Conservation (phyloP, 2,113 vertebrate species). For the Microcebus griseorufus region DNA sequence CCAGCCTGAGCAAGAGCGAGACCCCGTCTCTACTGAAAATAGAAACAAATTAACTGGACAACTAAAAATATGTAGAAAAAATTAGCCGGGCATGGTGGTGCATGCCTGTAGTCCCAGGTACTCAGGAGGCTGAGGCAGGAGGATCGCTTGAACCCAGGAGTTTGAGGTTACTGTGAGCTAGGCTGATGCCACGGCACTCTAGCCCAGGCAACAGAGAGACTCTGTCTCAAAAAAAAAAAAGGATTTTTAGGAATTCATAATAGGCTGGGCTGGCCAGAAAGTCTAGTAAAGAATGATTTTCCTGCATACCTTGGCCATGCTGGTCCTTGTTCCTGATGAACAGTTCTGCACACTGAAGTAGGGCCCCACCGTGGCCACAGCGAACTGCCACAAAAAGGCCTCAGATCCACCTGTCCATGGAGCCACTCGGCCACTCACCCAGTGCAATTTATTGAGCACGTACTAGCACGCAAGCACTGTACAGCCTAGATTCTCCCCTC, state of each 20-base stretch:
- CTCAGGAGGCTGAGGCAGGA: no score
- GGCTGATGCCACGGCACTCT: no score
- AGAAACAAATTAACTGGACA: no score
- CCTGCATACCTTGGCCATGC: background rate
- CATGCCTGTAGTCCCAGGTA: no score
- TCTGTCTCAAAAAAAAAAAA: no score
- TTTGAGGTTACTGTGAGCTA: no score
- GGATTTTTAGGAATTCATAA: background rate
- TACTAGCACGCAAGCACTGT: background rate
- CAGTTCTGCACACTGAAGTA: background rate
- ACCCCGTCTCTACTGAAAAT: no score
- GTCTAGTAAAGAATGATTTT: background rate
- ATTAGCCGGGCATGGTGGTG: no score
- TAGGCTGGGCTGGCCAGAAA: background rate
- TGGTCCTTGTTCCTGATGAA: background rate
- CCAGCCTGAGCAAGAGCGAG: no score
- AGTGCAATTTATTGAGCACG: background rate
- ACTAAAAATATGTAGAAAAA: no score
- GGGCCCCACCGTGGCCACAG: background rate
- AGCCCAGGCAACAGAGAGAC: no score
- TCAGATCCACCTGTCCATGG: fast-evolving
- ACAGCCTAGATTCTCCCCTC: background rate
- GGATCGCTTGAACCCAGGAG: no score
- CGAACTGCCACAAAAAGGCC: background rate
- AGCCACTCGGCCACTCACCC: background rate